Percentiles rank a stretch among this genome's conserved stretches.
phyloP scores from a whole-genome alignment of 1,140 invertebrate genomes.

The Bombus sylvicola region DNA sequence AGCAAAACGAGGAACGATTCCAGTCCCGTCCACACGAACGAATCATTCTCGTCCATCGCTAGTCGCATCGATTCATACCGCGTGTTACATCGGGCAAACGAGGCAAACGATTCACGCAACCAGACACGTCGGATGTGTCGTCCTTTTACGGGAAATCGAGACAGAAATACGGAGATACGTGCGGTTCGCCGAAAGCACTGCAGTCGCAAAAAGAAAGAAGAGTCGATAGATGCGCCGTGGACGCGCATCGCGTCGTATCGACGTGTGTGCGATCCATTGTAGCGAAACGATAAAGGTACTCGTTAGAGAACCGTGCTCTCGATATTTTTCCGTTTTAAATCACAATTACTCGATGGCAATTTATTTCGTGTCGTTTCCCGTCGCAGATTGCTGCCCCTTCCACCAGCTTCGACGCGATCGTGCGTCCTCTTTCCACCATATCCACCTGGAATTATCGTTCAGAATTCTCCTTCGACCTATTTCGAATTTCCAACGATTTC shows the following conservation, averaged over 20 bases:
- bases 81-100: constrained; percentile 9
- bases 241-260: constrained; percentile 9
- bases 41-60: constrained; percentile 14
- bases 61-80: constrained; percentile 39
- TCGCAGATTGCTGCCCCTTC: neutral
- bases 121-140: neutral
- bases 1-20: constrained; percentile 2
- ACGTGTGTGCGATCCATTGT: constrained; percentile 29
- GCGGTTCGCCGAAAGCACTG: neutral
- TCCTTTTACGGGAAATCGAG: neutral
- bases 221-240: neutral
- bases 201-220: neutral
- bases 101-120: constrained; percentile 18
- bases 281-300: constrained; percentile 13
- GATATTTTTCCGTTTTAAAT: constrained; percentile 32
- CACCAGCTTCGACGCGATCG: neutral
- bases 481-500: neutral
- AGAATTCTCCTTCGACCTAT: constrained; percentile 1
- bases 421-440: neutral
- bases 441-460: neutral
- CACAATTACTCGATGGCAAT: constrained; percentile 8
- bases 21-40: neutral
- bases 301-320: neutral
- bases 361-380: neutral
- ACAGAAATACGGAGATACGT: neutral